phyloP scores from a whole-genome alignment of 2,797 vertebrate species.

The Dendrocincla fuliginosa region DNA sequence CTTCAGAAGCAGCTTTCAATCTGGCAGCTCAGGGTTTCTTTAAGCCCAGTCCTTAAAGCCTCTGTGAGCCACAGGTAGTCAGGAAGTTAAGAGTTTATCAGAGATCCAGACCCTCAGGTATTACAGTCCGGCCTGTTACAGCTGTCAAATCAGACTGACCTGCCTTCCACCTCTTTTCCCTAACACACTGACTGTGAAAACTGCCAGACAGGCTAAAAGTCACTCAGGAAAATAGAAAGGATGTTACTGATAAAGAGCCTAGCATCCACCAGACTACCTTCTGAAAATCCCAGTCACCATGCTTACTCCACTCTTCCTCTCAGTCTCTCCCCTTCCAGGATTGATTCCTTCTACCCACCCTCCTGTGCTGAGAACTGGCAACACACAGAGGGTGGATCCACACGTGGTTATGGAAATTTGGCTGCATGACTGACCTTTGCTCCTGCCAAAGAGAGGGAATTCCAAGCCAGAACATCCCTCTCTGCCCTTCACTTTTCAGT shows the following conservation, averaged over 20 bases:
- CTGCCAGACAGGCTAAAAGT: not conserved
- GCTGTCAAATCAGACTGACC: not conserved
- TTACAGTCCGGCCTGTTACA: not conserved
- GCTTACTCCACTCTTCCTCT: not conserved
- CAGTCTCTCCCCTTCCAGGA: not conserved
- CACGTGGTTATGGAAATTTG: not conserved
- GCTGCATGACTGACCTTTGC: not conserved
- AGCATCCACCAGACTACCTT: not conserved
- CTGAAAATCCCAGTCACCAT: not conserved
- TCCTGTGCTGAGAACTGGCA: not conserved
- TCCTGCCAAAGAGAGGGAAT: not conserved
- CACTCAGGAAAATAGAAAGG: not conserved
- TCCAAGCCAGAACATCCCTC: not conserved
- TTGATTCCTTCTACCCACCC: rapidly evolving
- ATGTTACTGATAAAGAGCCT: not conserved
- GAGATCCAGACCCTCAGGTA: not conserved
- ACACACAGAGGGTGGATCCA: not conserved
- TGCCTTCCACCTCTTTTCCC: not conserved
- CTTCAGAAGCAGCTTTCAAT: not conserved
- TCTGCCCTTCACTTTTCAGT: not conserved
- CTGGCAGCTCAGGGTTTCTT: not conserved
- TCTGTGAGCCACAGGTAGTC: not conserved
- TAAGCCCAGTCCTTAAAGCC: not conserved
- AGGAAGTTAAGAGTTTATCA: not conserved
- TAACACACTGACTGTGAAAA: not conserved